A percentile compares a stretch with the other conserved stretches of the same genome.
Conservation (phyloP, 2,888 invertebrate genomes). For the Agrilus biguttatus region DNA sequence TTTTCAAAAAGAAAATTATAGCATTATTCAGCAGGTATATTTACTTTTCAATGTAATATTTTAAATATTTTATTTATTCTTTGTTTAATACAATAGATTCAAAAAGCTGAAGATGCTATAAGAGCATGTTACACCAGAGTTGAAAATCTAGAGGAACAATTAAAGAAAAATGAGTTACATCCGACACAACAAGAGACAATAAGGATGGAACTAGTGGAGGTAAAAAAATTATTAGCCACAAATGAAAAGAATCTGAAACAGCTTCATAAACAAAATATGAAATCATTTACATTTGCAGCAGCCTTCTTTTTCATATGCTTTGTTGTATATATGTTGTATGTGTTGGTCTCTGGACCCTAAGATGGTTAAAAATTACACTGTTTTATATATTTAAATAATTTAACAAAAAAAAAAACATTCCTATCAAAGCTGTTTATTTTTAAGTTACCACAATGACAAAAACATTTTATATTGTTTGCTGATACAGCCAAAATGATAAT, state of each 20-base stretch:
- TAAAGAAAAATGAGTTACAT: constrained; percentile 15
- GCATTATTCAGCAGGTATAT: constrained; percentile 7
- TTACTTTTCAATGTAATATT: not conserved
- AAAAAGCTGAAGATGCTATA: constrained; percentile 22
- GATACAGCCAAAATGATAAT: not conserved
- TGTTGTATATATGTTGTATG: constrained; percentile 21
- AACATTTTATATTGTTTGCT: not conserved
- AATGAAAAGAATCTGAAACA: constrained; percentile 23
- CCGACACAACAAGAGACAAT: constrained; percentile 16
- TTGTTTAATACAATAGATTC: constrained; percentile 16
- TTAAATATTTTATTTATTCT: not conserved
- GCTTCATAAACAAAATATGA: constrained; percentile 22
- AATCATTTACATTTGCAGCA: constrained; percentile 19
- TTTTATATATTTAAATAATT: too few species aligned
- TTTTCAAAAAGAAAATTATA: constrained; percentile 1
- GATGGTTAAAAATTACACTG: too few species aligned
- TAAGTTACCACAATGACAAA: not conserved
- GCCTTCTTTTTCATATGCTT: constrained; percentile 19
- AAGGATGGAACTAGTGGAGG: constrained; percentile 22
- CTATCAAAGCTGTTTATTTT: too few species aligned
- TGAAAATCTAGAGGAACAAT: constrained; percentile 18
- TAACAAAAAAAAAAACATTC: too few species aligned
- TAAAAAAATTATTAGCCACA: constrained; percentile 21
- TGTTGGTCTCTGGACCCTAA: constrained; percentile 13
- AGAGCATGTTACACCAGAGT: constrained; percentile 20